Base-by-base conservation (phyloP, 2,888 invertebrate species). In the Orgyia antiqua region DNA sequence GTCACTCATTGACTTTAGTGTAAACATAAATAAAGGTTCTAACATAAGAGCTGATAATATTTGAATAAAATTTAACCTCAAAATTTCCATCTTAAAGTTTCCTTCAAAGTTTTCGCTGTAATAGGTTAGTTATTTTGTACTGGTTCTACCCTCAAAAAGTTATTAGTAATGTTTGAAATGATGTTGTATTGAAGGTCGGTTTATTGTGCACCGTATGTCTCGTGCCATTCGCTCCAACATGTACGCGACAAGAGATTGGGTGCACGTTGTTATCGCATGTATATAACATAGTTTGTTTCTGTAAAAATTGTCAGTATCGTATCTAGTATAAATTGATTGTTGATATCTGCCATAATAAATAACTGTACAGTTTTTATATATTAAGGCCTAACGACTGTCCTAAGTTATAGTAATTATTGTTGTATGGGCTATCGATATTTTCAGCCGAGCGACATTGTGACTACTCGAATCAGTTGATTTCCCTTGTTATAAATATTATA, bases 311-410 rank as follows among this genome's bases (percentile, higher is more conserved):
- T 70, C 78, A 62, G 70, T 76, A 73, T 69, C 70, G 59, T 77
- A 69, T 75, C 68, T 65, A 59, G 66, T 64, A 70, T 70, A 75
- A 79, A 79, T 75, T 75, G 68, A 74, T 80, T 79, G 83, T 86
- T 82, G 74, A 83, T 78, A 82, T 83, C 77, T 84, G 84, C 84
- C 84, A 84, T 86, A 84, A 82, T 83, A 77, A 76, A 61, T 74
- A 77, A 73, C 60, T 83, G 80, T 84, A 84, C 58, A 82, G 80
- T 80, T 25, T 20, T 61, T 77, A 75, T 69, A 68, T 71, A 58
- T 67, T 84, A 79, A 82, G 83, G 82, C 84, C 83, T 82, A 80
- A 80, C 78, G 82, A 82, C 82, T 84, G 80, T 83, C 75, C 71
- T 78, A 75, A 71, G 68, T 72, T 78, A 66, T 73, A 60, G 57